Evolutionary conservation across 2,888 invertebrate species (phyloP).

Genomic region (Agriopis aurantiaria): DNA sequence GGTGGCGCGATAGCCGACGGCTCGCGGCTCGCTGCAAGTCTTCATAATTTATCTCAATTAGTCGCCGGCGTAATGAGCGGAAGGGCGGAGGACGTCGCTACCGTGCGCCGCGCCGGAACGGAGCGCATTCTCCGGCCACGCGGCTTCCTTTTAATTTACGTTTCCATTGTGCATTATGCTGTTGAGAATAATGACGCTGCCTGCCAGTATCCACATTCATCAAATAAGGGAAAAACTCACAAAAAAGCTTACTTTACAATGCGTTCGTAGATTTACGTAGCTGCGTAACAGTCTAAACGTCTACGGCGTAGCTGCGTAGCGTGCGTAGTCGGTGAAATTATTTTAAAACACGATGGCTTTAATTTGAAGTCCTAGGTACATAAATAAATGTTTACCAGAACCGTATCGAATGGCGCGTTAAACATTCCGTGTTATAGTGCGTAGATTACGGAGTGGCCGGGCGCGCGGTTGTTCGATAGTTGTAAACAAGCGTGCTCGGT

Average conservation of each 20-base stretch:
- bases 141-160: constrained; percentile 50
- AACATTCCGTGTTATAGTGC: constrained; percentile 16
- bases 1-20: constrained; percentile 73
- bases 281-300: not conserved
- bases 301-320: constrained; percentile 8
- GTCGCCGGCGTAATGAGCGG: constrained; percentile 78
- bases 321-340: not conserved
- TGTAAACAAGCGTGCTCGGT: constrained; percentile 30
- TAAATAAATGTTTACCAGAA: constrained; percentile 8
- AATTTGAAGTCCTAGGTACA: not conserved
- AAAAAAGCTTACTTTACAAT: not conserved
- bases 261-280: not conserved
- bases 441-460: constrained; percentile 12
- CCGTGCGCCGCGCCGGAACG: constrained; percentile 49
- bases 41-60: constrained; percentile 85
- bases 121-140: constrained; percentile 43
- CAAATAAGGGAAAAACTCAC: not conserved
- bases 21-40: constrained; percentile 77
- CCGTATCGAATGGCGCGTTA: constrained; percentile 21
- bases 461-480: constrained; percentile 27
- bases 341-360: constrained; percentile 1
- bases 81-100: constrained; percentile 66
- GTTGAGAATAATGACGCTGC: constrained; percentile 40
- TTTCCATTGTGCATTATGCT: constrained; percentile 49
- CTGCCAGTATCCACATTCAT: not conserved